Evolutionary conservation across 1,140 invertebrate genomes (phyloP).

Genomic region (Pseudomyrmex sp.): DNA sequence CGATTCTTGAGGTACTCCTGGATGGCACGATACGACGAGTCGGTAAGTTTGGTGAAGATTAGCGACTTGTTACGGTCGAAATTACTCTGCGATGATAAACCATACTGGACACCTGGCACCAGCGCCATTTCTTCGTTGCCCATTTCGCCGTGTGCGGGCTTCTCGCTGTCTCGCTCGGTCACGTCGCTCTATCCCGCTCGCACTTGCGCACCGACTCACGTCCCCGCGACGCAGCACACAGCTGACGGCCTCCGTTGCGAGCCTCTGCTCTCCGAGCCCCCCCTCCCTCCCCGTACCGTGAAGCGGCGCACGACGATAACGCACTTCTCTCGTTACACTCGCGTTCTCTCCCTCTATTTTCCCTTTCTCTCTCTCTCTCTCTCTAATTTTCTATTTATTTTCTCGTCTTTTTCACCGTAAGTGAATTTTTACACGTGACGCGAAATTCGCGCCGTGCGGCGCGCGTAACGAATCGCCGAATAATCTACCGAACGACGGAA

Average conservation of each 20-base stretch:
- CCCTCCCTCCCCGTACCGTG: constrained; percentile 1
- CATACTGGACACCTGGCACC: constrained; percentile 97
- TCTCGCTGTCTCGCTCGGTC: constrained; percentile 70
- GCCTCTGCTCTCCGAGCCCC: no score
- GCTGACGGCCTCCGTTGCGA: constrained; percentile 75
- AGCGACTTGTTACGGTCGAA: constrained; percentile 95
- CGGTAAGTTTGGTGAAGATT: constrained; percentile 97
- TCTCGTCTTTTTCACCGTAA: constrained; percentile 3
- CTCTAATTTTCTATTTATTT: background rate
- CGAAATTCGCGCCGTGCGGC: constrained; percentile 31
- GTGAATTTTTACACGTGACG: constrained; percentile 5
- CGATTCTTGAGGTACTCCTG: constrained; percentile 94
- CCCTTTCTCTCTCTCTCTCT: background rate
- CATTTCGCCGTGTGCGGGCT: constrained; percentile 72
- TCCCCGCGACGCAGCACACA: constrained; percentile 71
- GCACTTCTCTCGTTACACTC: constrained; percentile 4
- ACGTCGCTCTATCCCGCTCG: constrained; percentile 27
- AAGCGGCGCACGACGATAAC: constrained; percentile 40
- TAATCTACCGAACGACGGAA: constrained; percentile 5
- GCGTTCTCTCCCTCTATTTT: constrained; percentile 13
- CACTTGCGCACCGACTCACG: constrained; percentile 2
- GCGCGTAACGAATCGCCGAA: constrained; percentile 12
- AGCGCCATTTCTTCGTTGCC: constrained; percentile 93
- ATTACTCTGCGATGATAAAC: constrained; percentile 95
- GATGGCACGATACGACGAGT: constrained; percentile 95